These are phyloP conservation scores for Erannis defoliaria DNA, from an alignment of 2,888 invertebrate species.

Conservation along the genomic window DNA sequence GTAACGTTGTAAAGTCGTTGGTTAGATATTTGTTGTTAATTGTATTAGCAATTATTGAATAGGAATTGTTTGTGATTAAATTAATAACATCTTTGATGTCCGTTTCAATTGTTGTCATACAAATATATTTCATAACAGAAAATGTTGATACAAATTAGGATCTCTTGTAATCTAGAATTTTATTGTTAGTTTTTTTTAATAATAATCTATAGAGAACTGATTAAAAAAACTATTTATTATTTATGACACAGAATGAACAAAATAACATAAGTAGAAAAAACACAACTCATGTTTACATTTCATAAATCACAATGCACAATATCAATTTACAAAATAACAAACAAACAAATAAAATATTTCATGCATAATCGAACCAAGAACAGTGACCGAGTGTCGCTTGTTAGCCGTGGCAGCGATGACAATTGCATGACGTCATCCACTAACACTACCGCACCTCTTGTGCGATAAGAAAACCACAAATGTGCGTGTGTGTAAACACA, in stretches of 20 bases:
- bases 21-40: constrained; percentile 8
- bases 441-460: constrained; percentile 46
- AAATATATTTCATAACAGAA: neutral
- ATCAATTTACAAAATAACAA: constrained; percentile 35
- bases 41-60: constrained; percentile 5
- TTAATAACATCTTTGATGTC: neutral
- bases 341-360: constrained; percentile 50
- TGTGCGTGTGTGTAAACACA: constrained; percentile 57
- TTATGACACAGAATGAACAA: neutral
- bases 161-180: too few relatives aligned
- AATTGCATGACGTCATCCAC: constrained; percentile 81
- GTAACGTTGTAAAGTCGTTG: constrained; percentile 4
- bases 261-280: neutral
- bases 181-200: too few relatives aligned
- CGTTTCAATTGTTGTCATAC: neutral
- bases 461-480: constrained; percentile 70
- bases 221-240: too few relatives aligned
- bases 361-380: constrained; percentile 52
- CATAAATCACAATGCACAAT: constrained; percentile 5
- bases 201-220: neutral
- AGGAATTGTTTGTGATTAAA: neutral
- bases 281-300: neutral
- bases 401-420: constrained; percentile 83
- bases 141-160: neutral
- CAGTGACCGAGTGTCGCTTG: constrained; percentile 72